Evolutionary conservation across 1,140 invertebrate species (phyloP), one percentile per base, ranked within the genome.

Genomic region (Eciton burchellii): DNA sequence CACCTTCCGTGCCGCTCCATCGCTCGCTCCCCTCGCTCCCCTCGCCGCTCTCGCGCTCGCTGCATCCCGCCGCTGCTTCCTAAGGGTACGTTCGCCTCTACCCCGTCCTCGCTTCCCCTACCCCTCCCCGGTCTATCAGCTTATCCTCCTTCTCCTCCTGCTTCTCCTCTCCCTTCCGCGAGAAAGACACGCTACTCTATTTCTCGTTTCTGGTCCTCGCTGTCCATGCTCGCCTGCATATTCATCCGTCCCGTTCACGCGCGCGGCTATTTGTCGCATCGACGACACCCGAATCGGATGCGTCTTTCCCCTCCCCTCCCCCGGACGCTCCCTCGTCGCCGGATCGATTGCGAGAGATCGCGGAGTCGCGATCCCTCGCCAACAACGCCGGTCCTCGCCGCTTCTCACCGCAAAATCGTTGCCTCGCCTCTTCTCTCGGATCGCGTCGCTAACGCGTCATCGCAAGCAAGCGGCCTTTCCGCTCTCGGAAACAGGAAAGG

Each of bases 1-100:
- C 93, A 94, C 93, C 93, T 93, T 89, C 91, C 90, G 88, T 89
- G 84, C 89, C 89, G 84, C 89, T 90, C 90, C 88, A 88, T 85
- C 84, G 82, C 87, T 86, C 87, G 74, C 82, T 83, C 85, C 87
- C 63, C 84, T 83, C 83, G 68, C 68, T 72, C 68, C 79, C 68
- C n/a, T 70, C 63, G 77, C 73, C 89, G 87, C 88, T 91, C 66
- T 54, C 83, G 79, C 66, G 74, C 8, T 84, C 76, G 59, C 82
- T 71, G 71, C 62, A 72, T 47, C 72, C 68, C 84, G 86, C 84
- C 35, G 35, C 35, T 35, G 68, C 84, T 84, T 81, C 82, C 72
- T 68, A 81, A 77, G 81, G 70, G 88, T 87, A 85, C 87, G 85
- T 81, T 81, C 86, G 83, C 72, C 79, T 84, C 66, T 81, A 81